A percentile compares a stretch with the other conserved stretches of the same genome.
Evolutionary conservation across 1,140 invertebrate species (phyloP).

Genomic region (Listronotus bonariensis): DNA sequence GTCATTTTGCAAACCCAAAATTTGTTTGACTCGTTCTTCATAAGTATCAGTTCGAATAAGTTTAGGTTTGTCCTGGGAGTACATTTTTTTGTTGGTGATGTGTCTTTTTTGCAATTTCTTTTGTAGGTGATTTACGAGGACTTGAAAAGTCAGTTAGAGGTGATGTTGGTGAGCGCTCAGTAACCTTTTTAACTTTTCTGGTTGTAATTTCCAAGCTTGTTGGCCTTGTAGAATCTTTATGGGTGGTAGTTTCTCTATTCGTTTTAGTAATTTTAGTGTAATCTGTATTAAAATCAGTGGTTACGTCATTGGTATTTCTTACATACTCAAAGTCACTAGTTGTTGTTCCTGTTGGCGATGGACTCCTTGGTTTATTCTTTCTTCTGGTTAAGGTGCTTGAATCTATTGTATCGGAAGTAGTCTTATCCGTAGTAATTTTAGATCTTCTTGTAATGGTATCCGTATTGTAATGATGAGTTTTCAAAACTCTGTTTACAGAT

Average conservation of each 20-base stretch:
- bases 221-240: conserved; percentile 31
- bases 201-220: conserved; percentile 36
- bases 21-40: conserved; percentile 69
- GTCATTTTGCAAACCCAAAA: conserved; percentile 64
- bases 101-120: conserved; percentile 37
- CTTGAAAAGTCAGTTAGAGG: conserved; percentile 30
- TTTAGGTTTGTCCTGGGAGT: conserved; percentile 33
- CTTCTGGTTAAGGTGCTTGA: conserved; percentile 40
- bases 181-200: conserved; percentile 41
- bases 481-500: conserved; percentile 3
- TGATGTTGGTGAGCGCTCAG: conserved; percentile 42
- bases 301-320: conserved; percentile 36
- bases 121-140: conserved; percentile 38
- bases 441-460: conserved; percentile 40
- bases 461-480: conserved; percentile 27
- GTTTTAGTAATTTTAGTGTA: conserved; percentile 14
- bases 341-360: conserved; percentile 43
- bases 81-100: conserved; percentile 21
- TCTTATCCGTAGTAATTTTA: conserved; percentile 19
- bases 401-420: conserved; percentile 23
- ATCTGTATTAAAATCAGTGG: conserved; percentile 45
- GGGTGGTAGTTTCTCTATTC: conserved; percentile 10
- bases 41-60: conserved; percentile 66
- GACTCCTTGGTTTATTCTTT: conserved; percentile 38
- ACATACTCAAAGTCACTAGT: conserved; percentile 48